Conservation (phyloP, 1,140 invertebrate species). For the Drosophila funebris region DNA sequence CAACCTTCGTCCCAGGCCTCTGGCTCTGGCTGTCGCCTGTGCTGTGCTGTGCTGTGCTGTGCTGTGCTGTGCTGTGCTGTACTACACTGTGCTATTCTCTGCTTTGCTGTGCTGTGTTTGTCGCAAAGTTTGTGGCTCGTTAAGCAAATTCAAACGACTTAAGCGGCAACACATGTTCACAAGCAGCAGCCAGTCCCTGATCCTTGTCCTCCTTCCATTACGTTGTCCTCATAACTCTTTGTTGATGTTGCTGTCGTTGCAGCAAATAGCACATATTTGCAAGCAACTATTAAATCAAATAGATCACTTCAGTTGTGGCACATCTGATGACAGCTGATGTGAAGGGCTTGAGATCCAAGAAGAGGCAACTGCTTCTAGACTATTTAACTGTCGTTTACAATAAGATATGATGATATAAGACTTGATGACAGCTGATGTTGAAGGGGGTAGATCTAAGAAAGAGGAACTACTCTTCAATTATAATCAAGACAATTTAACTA, state of each 20-base stretch:
- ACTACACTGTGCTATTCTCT: no score
- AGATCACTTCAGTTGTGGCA: conserved; percentile 11
- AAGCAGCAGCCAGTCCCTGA: conserved; percentile 35
- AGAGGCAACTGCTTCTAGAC: not conserved
- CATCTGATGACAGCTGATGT: not conserved
- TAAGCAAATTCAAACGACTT: conserved; percentile 82
- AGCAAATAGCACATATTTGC: conserved; percentile 71
- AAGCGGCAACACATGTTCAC: conserved; percentile 78
- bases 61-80: no score
- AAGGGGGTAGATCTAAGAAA: no score
- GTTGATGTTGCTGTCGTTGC: conserved; percentile 65
- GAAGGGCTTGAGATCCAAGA: not conserved
- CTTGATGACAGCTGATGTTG: no score
- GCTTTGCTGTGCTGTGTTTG: conserved; percentile 44
- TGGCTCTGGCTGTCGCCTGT: conserved; percentile 26
- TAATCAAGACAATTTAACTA: no score
- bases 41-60: not conserved
- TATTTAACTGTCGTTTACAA: not conserved
- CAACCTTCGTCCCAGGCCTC: not conserved
- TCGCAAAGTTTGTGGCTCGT: conserved; percentile 81
- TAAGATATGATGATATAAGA: no score
- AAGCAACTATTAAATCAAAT: conserved; percentile 70
- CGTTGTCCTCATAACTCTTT: conserved; percentile 66
- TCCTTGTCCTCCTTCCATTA: conserved; percentile 12
- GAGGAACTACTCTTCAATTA: no score